phyloP scores from a whole-genome alignment of 2,113 vertebrate genomes.

The Pristiophorus japonicus region DNA sequence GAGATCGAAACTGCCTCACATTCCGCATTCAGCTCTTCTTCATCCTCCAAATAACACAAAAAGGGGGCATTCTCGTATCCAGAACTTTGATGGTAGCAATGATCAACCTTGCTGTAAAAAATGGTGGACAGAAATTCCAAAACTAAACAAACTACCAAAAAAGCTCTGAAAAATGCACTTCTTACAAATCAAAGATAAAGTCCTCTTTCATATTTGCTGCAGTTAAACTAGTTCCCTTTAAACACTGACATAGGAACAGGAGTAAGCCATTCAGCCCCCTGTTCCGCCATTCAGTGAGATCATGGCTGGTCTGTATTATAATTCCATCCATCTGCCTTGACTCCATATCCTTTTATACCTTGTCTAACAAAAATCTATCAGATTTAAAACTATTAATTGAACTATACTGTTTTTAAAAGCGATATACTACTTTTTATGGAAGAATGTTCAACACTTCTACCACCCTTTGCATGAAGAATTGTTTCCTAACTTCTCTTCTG shows the following conservation, averaged over 20 bases:
- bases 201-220: not conserved
- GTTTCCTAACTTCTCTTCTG: no score
- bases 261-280: no score
- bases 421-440: no score
- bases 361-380: no score
- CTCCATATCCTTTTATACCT: no score
- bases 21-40: not conserved
- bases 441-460: no score
- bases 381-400: no score
- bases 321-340: no score
- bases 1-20: not conserved
- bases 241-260: not conserved
- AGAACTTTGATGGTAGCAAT: not conserved
- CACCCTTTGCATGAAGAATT: no score
- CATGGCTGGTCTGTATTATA: no score
- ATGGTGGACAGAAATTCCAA: not conserved
- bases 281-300: no score
- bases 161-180: not conserved
- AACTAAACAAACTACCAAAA: not conserved
- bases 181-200: not conserved
- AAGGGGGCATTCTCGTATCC: not conserved
- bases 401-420: no score
- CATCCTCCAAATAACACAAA: not conserved
- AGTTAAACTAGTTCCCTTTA: not conserved
- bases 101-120: not conserved